phyloP scores from a whole-genome alignment of 1,140 invertebrate species.

The Aphelenchoides avenae region DNA sequence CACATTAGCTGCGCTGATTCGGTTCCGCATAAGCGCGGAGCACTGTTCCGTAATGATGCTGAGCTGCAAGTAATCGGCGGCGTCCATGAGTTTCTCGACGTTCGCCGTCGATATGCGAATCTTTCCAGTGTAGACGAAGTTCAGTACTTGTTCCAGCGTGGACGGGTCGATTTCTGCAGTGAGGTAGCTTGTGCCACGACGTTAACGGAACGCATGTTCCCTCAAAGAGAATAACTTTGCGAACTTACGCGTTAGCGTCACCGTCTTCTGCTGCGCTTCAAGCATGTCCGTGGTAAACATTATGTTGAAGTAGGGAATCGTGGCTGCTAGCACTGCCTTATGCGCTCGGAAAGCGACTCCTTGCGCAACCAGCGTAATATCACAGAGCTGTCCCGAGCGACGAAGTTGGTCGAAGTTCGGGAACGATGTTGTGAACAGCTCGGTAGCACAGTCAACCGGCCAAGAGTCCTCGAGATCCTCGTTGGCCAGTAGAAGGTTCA shows the following conservation, averaged over 20 bases:
- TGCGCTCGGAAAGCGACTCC: slow-evolving; percentile 76
- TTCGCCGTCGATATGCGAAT: slow-evolving; percentile 74
- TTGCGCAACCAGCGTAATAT: slow-evolving; percentile 60
- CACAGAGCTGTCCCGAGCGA: slow-evolving; percentile 30
- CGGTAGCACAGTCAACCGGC: slow-evolving; percentile 23
- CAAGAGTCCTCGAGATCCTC: too few species aligned
- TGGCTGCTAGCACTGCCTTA: slow-evolving; percentile 76
- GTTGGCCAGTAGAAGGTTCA: too few species aligned
- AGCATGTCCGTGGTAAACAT: slow-evolving; percentile 87
- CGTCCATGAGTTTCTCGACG: slow-evolving; percentile 79
- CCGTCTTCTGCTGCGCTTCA: slow-evolving; percentile 76
- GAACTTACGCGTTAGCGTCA: slow-evolving; percentile 63
- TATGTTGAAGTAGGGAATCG: slow-evolving; percentile 83
- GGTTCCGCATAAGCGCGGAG: slow-evolving; percentile 74
- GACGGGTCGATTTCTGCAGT: slow-evolving; percentile 30
- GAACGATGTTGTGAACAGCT: slow-evolving; percentile 23
- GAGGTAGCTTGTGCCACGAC: slow-evolving; percentile 62
- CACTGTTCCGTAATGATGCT: slow-evolving; percentile 77
- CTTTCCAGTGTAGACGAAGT: slow-evolving; percentile 79
- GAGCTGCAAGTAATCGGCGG: slow-evolving; percentile 79
- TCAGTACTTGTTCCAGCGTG: slow-evolving; percentile 74
- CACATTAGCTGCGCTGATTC: slow-evolving; percentile 65
- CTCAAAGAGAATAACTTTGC: slow-evolving; percentile 66
- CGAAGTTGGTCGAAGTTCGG: slow-evolving; percentile 26
- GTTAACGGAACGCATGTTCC: slow-evolving; percentile 1